Conservation (phyloP, 2,113 vertebrate species). For the Chionomys nivalis region DNA sequence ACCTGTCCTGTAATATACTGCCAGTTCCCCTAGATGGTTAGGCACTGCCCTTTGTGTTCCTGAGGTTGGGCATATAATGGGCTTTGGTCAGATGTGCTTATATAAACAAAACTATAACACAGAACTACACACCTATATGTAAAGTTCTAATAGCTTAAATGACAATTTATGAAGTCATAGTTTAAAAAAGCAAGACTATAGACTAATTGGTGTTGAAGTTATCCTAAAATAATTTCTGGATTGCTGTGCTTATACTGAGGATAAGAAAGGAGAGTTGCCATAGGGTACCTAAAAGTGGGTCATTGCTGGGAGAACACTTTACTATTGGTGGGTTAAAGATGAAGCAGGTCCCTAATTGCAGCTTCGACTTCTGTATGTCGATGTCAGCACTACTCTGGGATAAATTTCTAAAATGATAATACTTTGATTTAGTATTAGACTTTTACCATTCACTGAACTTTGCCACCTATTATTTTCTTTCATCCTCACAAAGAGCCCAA, state of each 20-base stretch:
- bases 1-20: neutral
- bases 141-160: neutral
- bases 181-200: neutral
- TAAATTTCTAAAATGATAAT: constrained; percentile 82
- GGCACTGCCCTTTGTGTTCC: neutral
- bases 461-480: constrained; percentile 81
- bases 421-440: constrained; percentile 80
- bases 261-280: constrained; percentile 63
- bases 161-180: neutral
- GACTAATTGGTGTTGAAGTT: constrained; percentile 6
- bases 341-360: constrained; percentile 69
- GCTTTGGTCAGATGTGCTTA: neutral
- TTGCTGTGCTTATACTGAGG: constrained; percentile 14
- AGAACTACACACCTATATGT: neutral
- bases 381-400: constrained; percentile 73
- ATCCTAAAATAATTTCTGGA: constrained; percentile 45
- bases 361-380: constrained; percentile 64
- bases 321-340: constrained; percentile 74
- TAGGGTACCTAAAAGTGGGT: constrained; percentile 68
- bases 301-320: constrained; percentile 58
- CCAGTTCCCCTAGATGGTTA: neutral
- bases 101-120: neutral
- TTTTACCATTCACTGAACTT: constrained; percentile 77
- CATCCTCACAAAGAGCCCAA: constrained; percentile 71
- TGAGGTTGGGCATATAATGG: neutral